Evolutionary conservation across 2,888 invertebrate species (phyloP).

Genomic region (Leptinotarsa juncta): DNA sequence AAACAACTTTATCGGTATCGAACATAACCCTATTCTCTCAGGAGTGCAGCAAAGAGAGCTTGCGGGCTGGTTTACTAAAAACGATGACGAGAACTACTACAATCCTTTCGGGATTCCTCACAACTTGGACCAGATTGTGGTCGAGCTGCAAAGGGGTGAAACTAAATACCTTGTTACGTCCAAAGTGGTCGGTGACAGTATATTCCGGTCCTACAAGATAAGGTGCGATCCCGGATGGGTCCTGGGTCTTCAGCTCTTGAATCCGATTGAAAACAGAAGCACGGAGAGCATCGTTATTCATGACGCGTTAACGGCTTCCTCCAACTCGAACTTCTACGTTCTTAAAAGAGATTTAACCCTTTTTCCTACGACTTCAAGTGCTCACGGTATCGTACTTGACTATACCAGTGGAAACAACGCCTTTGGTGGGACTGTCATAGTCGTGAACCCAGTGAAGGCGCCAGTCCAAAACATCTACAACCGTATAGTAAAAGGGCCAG

Average conservation of each 20-base stretch:
- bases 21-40: constrained; percentile 90
- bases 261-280: constrained; percentile 89
- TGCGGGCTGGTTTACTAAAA: constrained; percentile 88
- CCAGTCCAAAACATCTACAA: constrained; percentile 80
- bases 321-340: constrained; percentile 78
- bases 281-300: constrained; percentile 85
- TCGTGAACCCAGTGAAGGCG: constrained; percentile 79
- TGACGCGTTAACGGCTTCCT: constrained; percentile 78
- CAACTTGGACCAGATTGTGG: constrained; percentile 65
- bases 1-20: constrained; percentile 90
- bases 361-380: constrained; percentile 90
- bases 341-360: constrained; percentile 85
- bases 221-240: constrained; percentile 85
- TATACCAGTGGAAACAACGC: constrained; percentile 84
- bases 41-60: constrained; percentile 89
- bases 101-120: constrained; percentile 80
- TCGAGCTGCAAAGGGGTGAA: constrained; percentile 68
- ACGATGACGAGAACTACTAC: constrained; percentile 79
- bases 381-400: constrained; percentile 82
- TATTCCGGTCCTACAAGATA: constrained; percentile 72
- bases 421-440: constrained; percentile 84
- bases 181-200: constrained; percentile 70
- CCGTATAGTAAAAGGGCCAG: constrained; percentile 80
- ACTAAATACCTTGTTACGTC: constrained; percentile 85
- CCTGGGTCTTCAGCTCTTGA: constrained; percentile 88